These are phyloP conservation scores for Fopius arisanus DNA, from an alignment of 1,140 invertebrate genomes.

Conservation along the genomic window DNA sequence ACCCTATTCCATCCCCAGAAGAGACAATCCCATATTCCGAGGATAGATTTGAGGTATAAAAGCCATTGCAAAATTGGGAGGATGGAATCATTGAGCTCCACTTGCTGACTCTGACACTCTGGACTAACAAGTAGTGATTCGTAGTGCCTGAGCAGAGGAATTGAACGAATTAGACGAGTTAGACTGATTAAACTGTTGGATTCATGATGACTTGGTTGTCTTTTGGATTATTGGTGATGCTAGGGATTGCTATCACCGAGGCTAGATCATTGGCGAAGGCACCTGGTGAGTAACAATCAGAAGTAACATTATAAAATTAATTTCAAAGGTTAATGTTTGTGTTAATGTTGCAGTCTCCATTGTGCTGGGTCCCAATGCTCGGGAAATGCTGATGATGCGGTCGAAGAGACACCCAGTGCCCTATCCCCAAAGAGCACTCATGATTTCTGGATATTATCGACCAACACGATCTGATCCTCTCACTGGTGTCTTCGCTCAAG, in stretches of 20 bases:
- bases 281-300: constrained; percentile 35
- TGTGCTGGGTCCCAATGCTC: constrained; percentile 37
- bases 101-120: constrained; percentile 29
- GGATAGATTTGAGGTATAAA: constrained; percentile 49
- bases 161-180: no score
- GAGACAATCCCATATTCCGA: not conserved
- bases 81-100: constrained; percentile 38
- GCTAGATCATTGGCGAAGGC: constrained; percentile 29
- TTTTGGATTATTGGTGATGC: constrained; percentile 12
- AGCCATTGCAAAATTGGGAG: constrained; percentile 46
- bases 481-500: constrained; percentile 54
- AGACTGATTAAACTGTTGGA: no score
- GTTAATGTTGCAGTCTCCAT: constrained; percentile 43
- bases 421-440: constrained; percentile 54
- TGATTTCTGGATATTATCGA: constrained; percentile 56
- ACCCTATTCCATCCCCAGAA: constrained; percentile 16
- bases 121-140: not conserved
- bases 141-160: not conserved
- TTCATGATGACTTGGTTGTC: constrained; percentile 14
- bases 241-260: constrained; percentile 8
- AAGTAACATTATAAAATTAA: no score
- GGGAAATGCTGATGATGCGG: constrained; percentile 40
- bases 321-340: no score
- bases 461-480: constrained; percentile 44
- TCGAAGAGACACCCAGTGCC: constrained; percentile 41